Conservation (phyloP, 2,797 vertebrate species). For the Epinephelus coioides region DNA sequence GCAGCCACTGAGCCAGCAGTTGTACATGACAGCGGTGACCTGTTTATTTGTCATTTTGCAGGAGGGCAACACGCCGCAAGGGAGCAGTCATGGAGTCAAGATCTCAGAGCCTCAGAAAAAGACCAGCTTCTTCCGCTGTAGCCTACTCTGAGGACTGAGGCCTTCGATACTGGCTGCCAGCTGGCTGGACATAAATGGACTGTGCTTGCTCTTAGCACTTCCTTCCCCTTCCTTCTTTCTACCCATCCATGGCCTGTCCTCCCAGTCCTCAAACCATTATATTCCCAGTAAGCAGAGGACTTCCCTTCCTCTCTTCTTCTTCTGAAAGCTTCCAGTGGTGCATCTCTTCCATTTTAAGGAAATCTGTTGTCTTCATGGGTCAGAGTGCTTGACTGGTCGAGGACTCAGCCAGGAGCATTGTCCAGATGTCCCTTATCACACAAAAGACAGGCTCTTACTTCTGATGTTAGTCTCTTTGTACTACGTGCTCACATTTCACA, state of each 20-base stretch:
- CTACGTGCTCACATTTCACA: conserved; percentile 46
- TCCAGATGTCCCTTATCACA: conserved; percentile 59
- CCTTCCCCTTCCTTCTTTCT: conserved; percentile 45
- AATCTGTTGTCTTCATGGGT: conserved; percentile 55
- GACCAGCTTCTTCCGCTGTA: conserved; percentile 97
- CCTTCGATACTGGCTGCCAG: conserved; percentile 70
- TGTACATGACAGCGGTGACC: background rate
- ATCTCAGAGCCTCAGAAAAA: conserved; percentile 98
- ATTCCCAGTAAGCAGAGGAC: conserved; percentile 57
- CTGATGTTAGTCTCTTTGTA: conserved; percentile 53
- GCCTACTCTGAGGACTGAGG: conserved; percentile 92
- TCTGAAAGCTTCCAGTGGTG: conserved; percentile 74
- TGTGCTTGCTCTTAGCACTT: conserved; percentile 87
- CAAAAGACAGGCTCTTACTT: conserved; percentile 57
- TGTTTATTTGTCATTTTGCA: conserved; percentile 69
- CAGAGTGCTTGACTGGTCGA: conserved; percentile 44
- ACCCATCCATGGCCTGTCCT: conserved; percentile 52
- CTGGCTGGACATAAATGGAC: conserved; percentile 87
- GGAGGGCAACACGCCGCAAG: conserved; percentile 96
- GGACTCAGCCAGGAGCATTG: conserved; percentile 41
- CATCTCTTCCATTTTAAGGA: conserved; percentile 69
- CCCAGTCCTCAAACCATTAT: conserved; percentile 58
- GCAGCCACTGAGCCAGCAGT: background rate
- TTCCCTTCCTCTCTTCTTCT: conserved; percentile 65
- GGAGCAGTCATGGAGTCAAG: conserved; percentile 94